Evolutionary conservation across 2,797 vertebrate species (phyloP), one percentile per base, ranked within the genome.

Genomic region (Xerus rutilus): DNA sequence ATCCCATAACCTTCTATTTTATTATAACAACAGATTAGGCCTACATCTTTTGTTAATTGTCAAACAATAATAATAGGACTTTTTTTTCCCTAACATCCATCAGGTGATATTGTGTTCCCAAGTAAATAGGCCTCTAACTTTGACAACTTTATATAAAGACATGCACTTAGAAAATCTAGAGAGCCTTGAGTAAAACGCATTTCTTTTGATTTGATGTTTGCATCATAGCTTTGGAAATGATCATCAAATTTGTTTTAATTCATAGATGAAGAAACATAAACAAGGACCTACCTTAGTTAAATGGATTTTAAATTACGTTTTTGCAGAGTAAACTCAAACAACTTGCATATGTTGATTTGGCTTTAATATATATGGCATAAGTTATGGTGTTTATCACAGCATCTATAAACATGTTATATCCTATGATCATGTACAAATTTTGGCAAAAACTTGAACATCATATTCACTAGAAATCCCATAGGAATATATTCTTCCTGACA

Each of bases 121-220:
- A 87, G 88, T 74, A 95, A 91, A 81, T n/a, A 62, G 14, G 88
- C 17, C 13, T 86, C 32, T 84, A 54, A 17, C 7, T 70, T 84
- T 89, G n/a, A 54, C 18, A 87, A 13, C 54, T 94, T 84, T 70
- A 86, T 76, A 95, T 96, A 83, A 84, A 79, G 28, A 18, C 21
- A 12, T 39, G 30, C 5, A 82, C 11, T 86, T 83, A 78, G 32
- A 96, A 82, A 95, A 85, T 23, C 6, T 67, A 85, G 14, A 23
- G 3, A 93, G 23, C 1, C 2, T 85, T 72, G 67, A 79, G 59
- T 73, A 89, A 76, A 13, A 4, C 0, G 54, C 52, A 14, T 47
- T 49, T 76, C 8, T 92, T 10, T 77, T 39, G 7, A 73, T 49
- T 10, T 85, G 9, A 17, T 90, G 17, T 72, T 69, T 94, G 59